Conservation (phyloP, 2,888 invertebrate genomes). For the Fabriciana adippe region DNA sequence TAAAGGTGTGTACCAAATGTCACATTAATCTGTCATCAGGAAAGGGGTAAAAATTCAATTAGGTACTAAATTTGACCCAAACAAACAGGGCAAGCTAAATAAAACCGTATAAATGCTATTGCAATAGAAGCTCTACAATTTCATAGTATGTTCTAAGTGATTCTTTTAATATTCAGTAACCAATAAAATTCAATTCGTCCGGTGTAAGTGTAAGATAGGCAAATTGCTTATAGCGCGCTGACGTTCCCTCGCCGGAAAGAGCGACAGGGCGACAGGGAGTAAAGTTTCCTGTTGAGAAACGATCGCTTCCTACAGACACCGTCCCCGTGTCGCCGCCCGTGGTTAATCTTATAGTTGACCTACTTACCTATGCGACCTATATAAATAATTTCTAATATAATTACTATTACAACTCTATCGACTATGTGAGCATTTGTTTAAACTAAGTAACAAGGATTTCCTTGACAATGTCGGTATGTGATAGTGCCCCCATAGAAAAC, state of each 20-base stretch:
- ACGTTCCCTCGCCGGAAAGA: conserved; percentile 44
- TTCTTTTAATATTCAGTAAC: conserved; percentile 19
- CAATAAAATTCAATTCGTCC: conserved; percentile 41
- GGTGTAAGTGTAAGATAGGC: conserved; percentile 46
- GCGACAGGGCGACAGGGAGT: conserved; percentile 47
- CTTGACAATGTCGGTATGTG: background rate
- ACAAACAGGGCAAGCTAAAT: no score
- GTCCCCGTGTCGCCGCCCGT: conserved; percentile 30
- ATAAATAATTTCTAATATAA: conserved; percentile 21
- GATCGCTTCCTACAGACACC: conserved; percentile 32
- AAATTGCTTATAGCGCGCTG: conserved; percentile 50
- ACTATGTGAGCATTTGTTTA: conserved; percentile 3
- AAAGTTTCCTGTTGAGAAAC: conserved; percentile 45
- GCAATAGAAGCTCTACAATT: no score
- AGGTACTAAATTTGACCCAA: no score
- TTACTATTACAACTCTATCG: background rate
- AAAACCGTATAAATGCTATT: no score
- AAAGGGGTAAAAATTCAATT: no score
- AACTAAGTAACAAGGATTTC: conserved; percentile 2
- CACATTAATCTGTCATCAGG: no score
- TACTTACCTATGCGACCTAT: conserved; percentile 31
- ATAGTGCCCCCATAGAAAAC: background rate
- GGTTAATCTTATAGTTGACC: conserved; percentile 34
- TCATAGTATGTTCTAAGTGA: background rate
- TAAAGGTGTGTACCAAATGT: no score